Evolutionary conservation across 1,140 invertebrate species (phyloP), one percentile per base, ranked within the genome.

Genomic region (Nebria ingens): DNA sequence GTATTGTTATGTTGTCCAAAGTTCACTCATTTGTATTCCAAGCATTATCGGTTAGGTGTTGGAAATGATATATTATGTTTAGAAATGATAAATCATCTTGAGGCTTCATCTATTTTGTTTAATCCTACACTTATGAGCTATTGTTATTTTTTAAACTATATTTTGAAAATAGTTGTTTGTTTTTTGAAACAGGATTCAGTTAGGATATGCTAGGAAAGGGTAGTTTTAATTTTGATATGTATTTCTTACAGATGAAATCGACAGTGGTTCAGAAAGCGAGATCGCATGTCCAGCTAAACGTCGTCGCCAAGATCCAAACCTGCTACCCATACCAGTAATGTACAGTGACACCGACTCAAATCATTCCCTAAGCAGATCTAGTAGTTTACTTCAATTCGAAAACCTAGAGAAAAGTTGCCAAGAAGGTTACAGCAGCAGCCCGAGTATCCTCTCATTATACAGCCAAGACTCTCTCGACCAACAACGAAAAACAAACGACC

Each of bases 371-470:
- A 81, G 79, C 54, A 77, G 87, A 49, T 87, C 86, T 20, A 86
- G 84, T 38, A 88, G 85, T 53, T 72, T 91, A 21, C 73, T 89
- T 20, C 87, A 89, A 67, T 91, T 91, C 66, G 87, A 90, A 68
- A 86, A 80, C 0, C 70, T 90, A 51, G 85, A 87, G 62, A 77
- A 82, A 58, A 84, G 83, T 29, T 86, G 82, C 63, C 77, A 77
- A 56, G 62, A 68, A 15, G 65, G 63, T 13, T 67, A 61, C n/a
- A 65, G 58, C 25, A 66, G 65, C 54, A 77, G 79, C 6, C 77
- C 77, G 0, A 66, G 69, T 38, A 60, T 69, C 2, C 65, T 67
- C 49, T 76, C 75, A 22, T 71, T 73, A 45, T 76, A 77, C 59
- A 78, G 77, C 53, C 76, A 76, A 60, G 78, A 81, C 60, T 79